phyloP scores from a whole-genome alignment of 2,888 invertebrate species.

The Eupithecia tripunctaria region DNA sequence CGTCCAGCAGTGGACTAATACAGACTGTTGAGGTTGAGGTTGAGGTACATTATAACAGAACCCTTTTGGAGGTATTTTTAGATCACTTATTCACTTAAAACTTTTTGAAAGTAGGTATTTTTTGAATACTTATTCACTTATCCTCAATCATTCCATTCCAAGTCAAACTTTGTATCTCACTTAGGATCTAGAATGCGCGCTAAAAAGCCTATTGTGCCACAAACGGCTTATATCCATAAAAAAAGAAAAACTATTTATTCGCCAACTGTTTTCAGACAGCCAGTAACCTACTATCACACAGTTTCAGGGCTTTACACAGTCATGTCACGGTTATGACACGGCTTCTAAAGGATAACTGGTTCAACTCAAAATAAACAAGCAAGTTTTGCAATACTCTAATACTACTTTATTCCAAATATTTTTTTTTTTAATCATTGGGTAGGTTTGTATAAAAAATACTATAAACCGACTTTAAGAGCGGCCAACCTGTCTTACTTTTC shows the following conservation, averaged over 20 bases:
- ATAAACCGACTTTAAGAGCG: no score
- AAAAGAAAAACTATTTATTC: slow-evolving; percentile 33
- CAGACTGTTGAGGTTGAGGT: no score
- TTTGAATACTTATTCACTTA: background rate
- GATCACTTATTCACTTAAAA: background rate
- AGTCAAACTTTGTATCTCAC: slow-evolving; percentile 1
- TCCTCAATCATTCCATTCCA: background rate
- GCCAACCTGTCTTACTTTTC: no score
- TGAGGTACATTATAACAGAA: background rate
- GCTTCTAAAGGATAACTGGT: slow-evolving; percentile 12
- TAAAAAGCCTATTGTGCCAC: slow-evolving; percentile 24
- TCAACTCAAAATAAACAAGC: background rate
- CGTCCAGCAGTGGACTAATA: no score
- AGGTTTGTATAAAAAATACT: no score
- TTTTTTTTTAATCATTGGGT: no score
- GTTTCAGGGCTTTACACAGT: slow-evolving; percentile 33
- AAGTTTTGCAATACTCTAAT: background rate
- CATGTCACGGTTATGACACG: slow-evolving; percentile 29
- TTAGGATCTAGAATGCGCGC: slow-evolving; percentile 4
- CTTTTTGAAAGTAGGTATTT: background rate
- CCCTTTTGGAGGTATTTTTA: background rate
- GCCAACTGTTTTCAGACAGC: slow-evolving; percentile 32
- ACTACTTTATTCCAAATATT: no score
- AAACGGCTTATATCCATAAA: slow-evolving; percentile 36
- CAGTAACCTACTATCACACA: slow-evolving; percentile 30